These are phyloP conservation scores for Typhlichthys eigenmanni DNA, from an alignment of 2,797 vertebrate species.

Conservation along the genomic window DNA sequence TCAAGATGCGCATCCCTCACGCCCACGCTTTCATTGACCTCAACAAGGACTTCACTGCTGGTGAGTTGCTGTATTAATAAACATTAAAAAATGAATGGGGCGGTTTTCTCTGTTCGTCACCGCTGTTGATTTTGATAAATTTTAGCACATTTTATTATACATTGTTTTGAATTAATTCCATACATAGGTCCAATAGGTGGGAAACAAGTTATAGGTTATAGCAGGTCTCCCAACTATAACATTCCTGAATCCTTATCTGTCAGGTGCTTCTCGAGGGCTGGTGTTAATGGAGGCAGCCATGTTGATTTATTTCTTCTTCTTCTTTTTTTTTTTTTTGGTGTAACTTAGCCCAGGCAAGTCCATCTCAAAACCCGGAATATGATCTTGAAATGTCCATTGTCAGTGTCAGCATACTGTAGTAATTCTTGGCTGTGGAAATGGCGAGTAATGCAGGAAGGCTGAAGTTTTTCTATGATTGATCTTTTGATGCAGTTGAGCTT, in stretches of 20 bases:
- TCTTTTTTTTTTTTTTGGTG: neutral
- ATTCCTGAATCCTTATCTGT: neutral
- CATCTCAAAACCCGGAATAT: neutral
- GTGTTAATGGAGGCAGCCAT: neutral
- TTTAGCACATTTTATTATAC: too few relatives aligned
- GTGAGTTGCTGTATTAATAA: slow-evolving; percentile 68
- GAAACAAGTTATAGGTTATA: too few relatives aligned
- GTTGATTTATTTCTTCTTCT: neutral
- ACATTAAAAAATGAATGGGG: neutral
- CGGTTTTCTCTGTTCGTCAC: neutral
- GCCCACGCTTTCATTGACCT: slow-evolving; percentile 96
- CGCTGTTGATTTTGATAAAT: too few relatives aligned
- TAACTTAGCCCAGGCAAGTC: neutral
- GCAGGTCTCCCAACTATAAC: too few relatives aligned
- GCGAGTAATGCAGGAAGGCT: neutral
- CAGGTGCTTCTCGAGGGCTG: neutral
- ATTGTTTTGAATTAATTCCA: too few relatives aligned
- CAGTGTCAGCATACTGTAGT: neutral
- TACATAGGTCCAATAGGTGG: too few relatives aligned
- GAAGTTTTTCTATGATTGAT: neutral
- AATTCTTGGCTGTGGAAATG: too few relatives aligned
- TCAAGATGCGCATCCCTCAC: slow-evolving; percentile 83
- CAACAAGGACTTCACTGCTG: slow-evolving; percentile 92
- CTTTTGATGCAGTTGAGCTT: neutral
- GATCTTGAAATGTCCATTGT: neutral